These are phyloP conservation scores for Amblyopsis rosae DNA, from an alignment of 2,113 vertebrate species.

Conservation along the genomic window DNA sequence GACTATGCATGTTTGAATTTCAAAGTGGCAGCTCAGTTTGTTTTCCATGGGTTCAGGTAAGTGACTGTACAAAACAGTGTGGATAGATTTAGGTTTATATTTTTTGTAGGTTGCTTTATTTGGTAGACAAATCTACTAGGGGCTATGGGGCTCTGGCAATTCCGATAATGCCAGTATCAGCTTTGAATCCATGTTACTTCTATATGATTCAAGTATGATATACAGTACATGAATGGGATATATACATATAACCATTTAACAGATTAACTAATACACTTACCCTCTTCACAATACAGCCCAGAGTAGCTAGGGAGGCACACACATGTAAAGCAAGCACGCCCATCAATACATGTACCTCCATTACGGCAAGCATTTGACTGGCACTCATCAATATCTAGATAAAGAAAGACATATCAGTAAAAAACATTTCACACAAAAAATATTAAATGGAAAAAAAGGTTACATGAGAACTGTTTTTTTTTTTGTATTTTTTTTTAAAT, in stretches of 20 bases:
- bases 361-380: constrained; percentile 93
- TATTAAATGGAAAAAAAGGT: too few species aligned
- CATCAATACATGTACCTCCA: constrained; percentile 91
- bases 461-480: too few species aligned
- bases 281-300: constrained; percentile 90
- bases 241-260: background rate
- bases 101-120: background rate
- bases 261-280: constrained; percentile 69
- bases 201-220: background rate
- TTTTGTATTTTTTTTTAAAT: background rate
- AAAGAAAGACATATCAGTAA: constrained; percentile 17
- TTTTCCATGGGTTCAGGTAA: constrained; percentile 9
- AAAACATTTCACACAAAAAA: background rate
- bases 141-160: too few species aligned
- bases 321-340: constrained; percentile 85
- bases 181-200: too few species aligned
- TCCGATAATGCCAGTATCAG: too few species aligned
- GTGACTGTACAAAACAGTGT: constrained; percentile 7
- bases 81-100: constrained; percentile 7
- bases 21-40: background rate
- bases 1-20: constrained; percentile 11
- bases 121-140: too few species aligned
- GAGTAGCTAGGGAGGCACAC: constrained; percentile 92
- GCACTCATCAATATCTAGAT: constrained; percentile 92
- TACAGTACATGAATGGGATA: background rate